Evolutionary conservation across 1,140 invertebrate genomes (phyloP), one percentile per base, ranked within the genome.

Genomic region (Elysia chlorotica): DNA sequence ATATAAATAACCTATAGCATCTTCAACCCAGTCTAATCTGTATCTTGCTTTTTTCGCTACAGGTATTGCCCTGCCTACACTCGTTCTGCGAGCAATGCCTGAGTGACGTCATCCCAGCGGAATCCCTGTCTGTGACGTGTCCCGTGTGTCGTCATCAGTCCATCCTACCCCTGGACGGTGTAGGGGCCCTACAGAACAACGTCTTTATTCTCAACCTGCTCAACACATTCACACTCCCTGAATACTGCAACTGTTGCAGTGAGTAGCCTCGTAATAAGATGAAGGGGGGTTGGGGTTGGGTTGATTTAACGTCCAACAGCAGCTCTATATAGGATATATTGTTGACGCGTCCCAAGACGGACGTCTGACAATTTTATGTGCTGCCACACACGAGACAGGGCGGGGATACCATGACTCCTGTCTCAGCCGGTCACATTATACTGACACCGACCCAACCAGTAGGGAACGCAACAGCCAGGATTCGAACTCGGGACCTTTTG

Each of bases 61-160:
- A 94, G 75, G 92, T 98, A 54, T 90, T 98, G 74, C 92, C 93
- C 76, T 98, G 96, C 87, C 91, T 97, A 76, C 96, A 98, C 89
- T 93, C 95, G 2, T 97, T 96, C 89, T 98, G 96, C 88, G 93
- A 96, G 88, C 89, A 91, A 67, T 98, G 96, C 84, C 89, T 97
- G 76, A 92, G 93, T 78, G 93, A 93, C 83, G 90, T 85, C 57
- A 76, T 93, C 76, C 88, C 93, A 76, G 89, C 92, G 38, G 92
- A 93, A 81, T 93, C 92, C 81, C 83, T 90, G 14, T 89, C 89
- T 3, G 83, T 90, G 19, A 89, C 89, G 21, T 90, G 90, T 79
- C 90, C 90, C 1, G 83, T 89, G n/a, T 90, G 90, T 76, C 78
- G 88, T 19, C 89, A 90, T 71, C 89, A 90, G 74, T 90, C 89